Conservation (phyloP, 2,113 vertebrate genomes). For the Lanius collurio region DNA sequence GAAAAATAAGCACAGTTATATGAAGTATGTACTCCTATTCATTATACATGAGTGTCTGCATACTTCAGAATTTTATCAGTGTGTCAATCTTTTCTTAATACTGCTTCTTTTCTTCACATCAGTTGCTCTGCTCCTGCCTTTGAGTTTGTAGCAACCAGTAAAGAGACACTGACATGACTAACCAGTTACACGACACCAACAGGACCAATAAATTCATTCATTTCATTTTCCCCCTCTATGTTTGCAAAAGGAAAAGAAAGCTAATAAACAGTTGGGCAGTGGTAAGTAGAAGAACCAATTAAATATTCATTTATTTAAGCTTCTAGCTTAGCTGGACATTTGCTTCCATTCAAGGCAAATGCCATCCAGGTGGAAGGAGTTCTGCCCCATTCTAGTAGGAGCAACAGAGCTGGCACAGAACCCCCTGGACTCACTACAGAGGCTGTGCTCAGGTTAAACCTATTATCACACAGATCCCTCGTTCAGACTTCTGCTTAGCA, state of each 20-base stretch:
- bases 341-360: background rate
- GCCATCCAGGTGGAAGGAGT: background rate
- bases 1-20: background rate
- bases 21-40: background rate
- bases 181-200: background rate
- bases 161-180: background rate
- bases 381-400: background rate
- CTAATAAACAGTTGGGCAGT: background rate
- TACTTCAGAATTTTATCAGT: background rate
- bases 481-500: background rate
- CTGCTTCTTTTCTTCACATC: background rate
- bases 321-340: background rate
- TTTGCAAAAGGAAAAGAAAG: background rate
- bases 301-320: background rate
- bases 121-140: background rate
- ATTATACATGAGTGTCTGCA: background rate
- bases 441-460: background rate
- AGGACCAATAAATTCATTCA: background rate
- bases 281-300: background rate
- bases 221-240: background rate
- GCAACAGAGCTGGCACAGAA: background rate
- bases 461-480: background rate
- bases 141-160: background rate
- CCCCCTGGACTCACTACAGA: background rate
- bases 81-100: background rate